A percentile compares a stretch with the other conserved stretches of the same genome.
Evolutionary conservation across 2,797 vertebrate species (phyloP).

Genomic region (Myripristis murdjan): DNA sequence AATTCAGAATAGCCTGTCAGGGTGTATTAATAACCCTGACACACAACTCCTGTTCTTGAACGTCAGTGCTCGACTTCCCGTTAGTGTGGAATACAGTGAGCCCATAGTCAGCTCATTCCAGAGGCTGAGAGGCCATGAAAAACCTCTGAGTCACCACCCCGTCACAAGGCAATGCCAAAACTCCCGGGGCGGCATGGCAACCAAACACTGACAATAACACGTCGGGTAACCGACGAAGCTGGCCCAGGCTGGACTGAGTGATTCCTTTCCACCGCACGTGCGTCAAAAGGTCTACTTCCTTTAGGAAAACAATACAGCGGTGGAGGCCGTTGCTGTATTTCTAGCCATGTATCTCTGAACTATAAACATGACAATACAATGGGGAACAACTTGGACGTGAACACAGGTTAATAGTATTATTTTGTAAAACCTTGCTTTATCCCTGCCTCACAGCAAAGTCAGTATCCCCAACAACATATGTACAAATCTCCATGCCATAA

Average conservation of each 20-base stretch:
- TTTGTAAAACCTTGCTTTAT: conserved; percentile 13
- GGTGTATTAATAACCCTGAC: conserved; percentile 63
- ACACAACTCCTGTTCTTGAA: background rate
- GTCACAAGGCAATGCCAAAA: conserved; percentile 67
- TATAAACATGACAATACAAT: conserved; percentile 8
- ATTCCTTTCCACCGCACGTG: conserved; percentile 41
- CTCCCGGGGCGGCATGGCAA: conserved; percentile 70
- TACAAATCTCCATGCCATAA: background rate
- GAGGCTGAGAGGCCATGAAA: conserved; percentile 54
- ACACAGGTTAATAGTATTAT: background rate
- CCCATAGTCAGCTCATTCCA: conserved; percentile 60
- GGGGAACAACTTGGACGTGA: background rate
- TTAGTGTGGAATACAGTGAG: conserved; percentile 21
- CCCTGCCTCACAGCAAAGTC: background rate
- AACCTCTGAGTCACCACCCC: conserved; percentile 82
- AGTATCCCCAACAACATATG: conserved; percentile 5
- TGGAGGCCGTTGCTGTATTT: background rate
- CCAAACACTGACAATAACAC: conserved; percentile 81
- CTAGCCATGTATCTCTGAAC: conserved; percentile 7
- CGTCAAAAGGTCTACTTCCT: conserved; percentile 47
- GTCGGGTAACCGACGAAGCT: conserved; percentile 35
- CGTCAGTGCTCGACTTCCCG: conserved; percentile 42
- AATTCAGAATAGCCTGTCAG: conserved; percentile 1
- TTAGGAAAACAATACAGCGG: conserved; percentile 18
- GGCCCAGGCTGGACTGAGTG: conserved; percentile 21